Percentiles rank a stretch among this genome's conserved stretches.
Evolutionary conservation across 2,888 invertebrate species (phyloP).

Genomic region (Chymomyza fuscimana): DNA sequence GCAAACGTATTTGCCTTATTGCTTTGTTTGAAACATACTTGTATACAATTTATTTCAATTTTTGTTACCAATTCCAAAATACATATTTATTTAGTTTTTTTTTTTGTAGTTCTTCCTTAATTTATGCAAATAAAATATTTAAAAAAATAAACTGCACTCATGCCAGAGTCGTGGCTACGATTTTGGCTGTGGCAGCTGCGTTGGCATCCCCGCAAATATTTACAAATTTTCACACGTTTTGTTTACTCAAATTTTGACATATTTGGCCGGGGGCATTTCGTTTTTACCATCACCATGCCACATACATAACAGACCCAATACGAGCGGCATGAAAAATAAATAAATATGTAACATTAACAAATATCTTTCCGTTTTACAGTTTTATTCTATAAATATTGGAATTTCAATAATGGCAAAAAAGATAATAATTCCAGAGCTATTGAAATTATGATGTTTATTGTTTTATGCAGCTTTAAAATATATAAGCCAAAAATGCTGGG

Average conservation of each 20-base stretch:
- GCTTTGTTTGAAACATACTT: background rate
- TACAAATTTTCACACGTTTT: constrained; percentile 57
- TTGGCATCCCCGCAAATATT: constrained; percentile 52
- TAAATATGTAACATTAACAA: constrained; percentile 15
- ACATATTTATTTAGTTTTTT: background rate
- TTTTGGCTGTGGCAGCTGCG: background rate
- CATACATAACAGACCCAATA: background rate
- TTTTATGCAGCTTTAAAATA: no score
- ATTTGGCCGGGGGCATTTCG: constrained; percentile 28
- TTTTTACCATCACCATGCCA: background rate
- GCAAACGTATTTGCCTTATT: background rate
- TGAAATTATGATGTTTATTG: background rate
- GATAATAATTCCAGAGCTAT: background rate
- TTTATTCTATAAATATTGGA: background rate
- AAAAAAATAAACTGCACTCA: background rate
- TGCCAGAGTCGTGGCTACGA: background rate
- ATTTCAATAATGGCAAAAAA: background rate
- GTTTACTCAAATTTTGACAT: constrained; percentile 55
- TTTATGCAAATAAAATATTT: background rate
- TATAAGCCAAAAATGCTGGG: no score
- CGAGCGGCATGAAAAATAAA: constrained; percentile 2
- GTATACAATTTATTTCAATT: background rate
- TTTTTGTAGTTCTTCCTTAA: background rate
- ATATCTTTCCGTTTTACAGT: background rate
- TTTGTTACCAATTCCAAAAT: constrained; percentile 12